Conservation (phyloP, 1,140 invertebrate species). For the Pseudomyrmex gracilis region DNA sequence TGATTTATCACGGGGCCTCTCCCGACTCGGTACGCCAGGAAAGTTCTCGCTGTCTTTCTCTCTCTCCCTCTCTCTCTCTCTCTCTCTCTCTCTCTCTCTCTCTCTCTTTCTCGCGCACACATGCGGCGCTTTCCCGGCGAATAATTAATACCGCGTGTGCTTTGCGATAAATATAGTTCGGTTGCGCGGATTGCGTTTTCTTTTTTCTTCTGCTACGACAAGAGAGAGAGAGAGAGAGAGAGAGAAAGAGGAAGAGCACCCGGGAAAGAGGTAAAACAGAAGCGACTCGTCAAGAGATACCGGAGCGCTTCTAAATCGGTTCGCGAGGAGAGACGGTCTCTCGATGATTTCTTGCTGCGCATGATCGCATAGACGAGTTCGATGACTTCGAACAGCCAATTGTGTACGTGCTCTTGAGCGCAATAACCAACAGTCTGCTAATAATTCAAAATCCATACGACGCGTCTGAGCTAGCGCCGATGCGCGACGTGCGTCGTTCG, state of each 20-base stretch:
- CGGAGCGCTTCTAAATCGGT: slow-evolving; percentile 11
- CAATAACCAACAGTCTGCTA: background rate
- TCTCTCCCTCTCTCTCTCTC: no score
- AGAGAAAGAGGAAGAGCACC: background rate
- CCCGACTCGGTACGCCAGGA: slow-evolving; percentile 57
- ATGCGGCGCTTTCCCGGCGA: slow-evolving; percentile 13
- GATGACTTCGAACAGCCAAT: background rate
- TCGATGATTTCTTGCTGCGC: slow-evolving; percentile 2
- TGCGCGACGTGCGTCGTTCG: slow-evolving; percentile 2
- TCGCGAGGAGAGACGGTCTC: background rate
- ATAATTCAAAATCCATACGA: slow-evolving; percentile 41
- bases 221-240: background rate
- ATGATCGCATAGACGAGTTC: background rate
- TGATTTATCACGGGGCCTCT: slow-evolving; percentile 66
- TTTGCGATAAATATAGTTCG: slow-evolving; percentile 37
- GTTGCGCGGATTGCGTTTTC: slow-evolving; percentile 16
- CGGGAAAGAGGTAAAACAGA: slow-evolving; percentile 9
- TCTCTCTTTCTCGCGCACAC: background rate
- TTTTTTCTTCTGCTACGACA: background rate
- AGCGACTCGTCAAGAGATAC: background rate
- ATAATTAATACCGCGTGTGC: slow-evolving; percentile 46
- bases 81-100: no score
- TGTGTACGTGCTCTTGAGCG: background rate
- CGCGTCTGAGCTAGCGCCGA: background rate
- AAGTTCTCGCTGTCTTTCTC: background rate